These are phyloP conservation scores for Peromyscus aztecus DNA, from an alignment of 2,797 vertebrate genomes.

Conservation along the genomic window DNA sequence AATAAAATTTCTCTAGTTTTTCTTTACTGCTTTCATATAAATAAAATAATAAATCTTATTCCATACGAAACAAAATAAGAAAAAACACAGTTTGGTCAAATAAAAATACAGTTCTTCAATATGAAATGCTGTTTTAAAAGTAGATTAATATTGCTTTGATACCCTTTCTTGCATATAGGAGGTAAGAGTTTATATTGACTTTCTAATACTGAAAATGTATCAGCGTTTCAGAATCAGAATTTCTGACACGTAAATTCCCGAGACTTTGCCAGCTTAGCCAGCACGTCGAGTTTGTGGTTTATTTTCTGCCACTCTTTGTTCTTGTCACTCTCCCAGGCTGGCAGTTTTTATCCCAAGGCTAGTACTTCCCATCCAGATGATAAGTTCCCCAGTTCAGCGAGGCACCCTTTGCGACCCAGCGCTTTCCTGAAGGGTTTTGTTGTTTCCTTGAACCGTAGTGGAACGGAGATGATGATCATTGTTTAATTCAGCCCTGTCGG, in stretches of 20 bases:
- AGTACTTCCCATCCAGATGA: neutral
- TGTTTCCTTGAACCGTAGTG: conserved; percentile 37
- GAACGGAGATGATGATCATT: conserved; percentile 75
- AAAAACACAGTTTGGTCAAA: conserved; percentile 25
- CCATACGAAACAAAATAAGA: conserved; percentile 39
- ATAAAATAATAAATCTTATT: conserved; percentile 44
- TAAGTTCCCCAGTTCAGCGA: neutral
- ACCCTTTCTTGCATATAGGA: conserved; percentile 2
- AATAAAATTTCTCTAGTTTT: conserved; percentile 43
- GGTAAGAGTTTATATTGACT: conserved; percentile 17
- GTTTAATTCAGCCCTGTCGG: conserved; percentile 69
- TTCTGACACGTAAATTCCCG: conserved; percentile 13
- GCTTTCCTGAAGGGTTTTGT: conserved; percentile 50
- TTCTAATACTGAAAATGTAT: conserved; percentile 38
- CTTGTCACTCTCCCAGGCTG: neutral
- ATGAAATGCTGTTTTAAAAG: conserved; percentile 21
- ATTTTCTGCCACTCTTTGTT: conserved; percentile 36
- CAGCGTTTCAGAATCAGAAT: too few species aligned
- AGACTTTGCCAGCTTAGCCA: conserved; percentile 1
- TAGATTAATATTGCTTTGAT: conserved; percentile 4
- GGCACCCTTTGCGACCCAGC: conserved; percentile 26
- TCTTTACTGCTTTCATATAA: conserved; percentile 35
- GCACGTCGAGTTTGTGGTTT: conserved; percentile 16
- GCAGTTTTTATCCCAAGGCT: conserved; percentile 36
- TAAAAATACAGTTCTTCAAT: conserved; percentile 35